phyloP scores from a whole-genome alignment of 2,113 vertebrate species.

The Elachura formosa region DNA sequence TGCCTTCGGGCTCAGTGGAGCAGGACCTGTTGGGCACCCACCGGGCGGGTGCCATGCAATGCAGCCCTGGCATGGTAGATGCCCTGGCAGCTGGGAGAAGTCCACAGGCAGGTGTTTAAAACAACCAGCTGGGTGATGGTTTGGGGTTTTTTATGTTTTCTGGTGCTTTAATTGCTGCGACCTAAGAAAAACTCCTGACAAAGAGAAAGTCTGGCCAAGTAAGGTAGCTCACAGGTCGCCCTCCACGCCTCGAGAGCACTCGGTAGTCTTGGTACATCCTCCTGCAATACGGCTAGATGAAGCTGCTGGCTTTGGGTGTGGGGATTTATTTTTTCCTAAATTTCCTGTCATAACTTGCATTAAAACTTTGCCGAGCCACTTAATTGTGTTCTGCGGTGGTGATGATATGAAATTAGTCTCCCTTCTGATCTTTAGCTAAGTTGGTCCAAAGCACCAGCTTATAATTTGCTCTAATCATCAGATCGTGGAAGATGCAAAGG shows the following conservation, averaged over 20 bases:
- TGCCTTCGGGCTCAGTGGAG: rapidly evolving
- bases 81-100: background rate
- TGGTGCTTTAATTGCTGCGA: background rate
- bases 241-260: background rate
- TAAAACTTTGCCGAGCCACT: slow-evolving; percentile 41
- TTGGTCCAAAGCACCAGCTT: background rate
- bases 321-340: background rate
- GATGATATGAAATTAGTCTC: slow-evolving; percentile 39
- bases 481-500: background rate
- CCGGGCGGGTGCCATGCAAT: background rate
- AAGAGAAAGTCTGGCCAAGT: background rate
- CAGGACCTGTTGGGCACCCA: background rate
- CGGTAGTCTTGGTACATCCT: background rate
- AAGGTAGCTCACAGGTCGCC: background rate
- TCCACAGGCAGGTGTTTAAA: background rate
- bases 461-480: slow-evolving; percentile 5
- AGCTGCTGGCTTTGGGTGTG: background rate
- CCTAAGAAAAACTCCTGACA: background rate
- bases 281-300: background rate
- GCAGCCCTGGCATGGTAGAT: rapidly evolving
- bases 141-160: slow-evolving; percentile 5
- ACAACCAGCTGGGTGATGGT: background rate
- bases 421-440: slow-evolving; percentile 9
- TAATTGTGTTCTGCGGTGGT: background rate
- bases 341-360: slow-evolving; percentile 14